Evolutionary conservation across 2,797 vertebrate genomes (phyloP).

Genomic region (Xerus rutilus): DNA sequence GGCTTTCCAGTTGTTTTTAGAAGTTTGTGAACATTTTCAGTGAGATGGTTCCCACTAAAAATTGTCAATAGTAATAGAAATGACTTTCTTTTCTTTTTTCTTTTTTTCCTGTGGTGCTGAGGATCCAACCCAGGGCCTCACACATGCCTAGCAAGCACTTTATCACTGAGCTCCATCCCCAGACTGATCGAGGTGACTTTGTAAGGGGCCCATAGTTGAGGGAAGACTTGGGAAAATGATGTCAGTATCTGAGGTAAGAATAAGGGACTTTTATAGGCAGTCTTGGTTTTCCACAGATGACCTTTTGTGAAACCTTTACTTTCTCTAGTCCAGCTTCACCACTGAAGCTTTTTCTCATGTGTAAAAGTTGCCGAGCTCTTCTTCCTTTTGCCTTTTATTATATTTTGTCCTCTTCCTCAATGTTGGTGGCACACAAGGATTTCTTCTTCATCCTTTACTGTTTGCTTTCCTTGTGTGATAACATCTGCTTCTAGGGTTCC

Average conservation of each 20-base stretch:
- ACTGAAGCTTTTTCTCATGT: background rate
- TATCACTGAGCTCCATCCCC: background rate
- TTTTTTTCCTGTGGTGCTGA: background rate
- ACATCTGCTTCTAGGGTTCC: background rate
- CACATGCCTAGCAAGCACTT: too few relatives aligned
- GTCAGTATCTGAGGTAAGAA: background rate
- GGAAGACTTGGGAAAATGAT: background rate
- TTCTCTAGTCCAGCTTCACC: background rate
- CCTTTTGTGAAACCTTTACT: background rate
- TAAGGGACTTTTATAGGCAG: background rate
- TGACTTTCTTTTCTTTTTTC: background rate
- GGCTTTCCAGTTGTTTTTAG: background rate
- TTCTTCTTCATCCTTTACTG: background rate
- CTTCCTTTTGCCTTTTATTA: background rate
- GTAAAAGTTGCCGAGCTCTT: background rate
- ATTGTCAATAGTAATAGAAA: background rate
- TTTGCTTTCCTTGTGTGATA: conserved; percentile 4
- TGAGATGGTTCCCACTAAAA: background rate
- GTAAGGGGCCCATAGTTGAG: background rate
- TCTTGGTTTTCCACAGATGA: background rate
- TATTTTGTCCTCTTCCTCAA: background rate
- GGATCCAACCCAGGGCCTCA: background rate
- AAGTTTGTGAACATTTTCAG: background rate
- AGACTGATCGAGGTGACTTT: background rate
- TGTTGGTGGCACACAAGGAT: background rate